Conservation (phyloP, 2,113 vertebrate species). For the Tragelaphus imberbis region DNA sequence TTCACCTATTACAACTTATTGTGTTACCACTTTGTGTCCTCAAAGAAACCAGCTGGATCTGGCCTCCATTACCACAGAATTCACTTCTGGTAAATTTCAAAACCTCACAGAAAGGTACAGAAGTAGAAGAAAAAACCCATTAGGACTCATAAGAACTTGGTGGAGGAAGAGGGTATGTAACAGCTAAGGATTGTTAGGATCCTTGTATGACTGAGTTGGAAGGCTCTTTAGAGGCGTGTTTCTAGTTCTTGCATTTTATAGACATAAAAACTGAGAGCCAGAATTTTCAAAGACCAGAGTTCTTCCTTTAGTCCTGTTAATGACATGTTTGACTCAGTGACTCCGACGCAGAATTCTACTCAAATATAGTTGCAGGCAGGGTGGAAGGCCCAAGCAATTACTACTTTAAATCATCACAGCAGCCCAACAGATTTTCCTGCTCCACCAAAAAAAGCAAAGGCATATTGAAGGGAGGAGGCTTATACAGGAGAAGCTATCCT, state of each 20-base stretch:
- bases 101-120: neutral
- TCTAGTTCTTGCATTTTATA: neutral
- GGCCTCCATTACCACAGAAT: neutral
- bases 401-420: neutral
- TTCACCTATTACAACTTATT: neutral
- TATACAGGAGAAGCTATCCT: neutral
- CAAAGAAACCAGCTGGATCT: neutral
- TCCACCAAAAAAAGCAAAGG: neutral
- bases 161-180: neutral
- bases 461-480: neutral
- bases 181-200: neutral
- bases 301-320: constrained; percentile 48
- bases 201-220: neutral
- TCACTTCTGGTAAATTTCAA: neutral
- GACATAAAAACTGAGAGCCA: neutral
- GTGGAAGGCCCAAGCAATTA: constrained; percentile 17
- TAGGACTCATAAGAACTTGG: neutral
- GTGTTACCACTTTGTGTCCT: neutral
- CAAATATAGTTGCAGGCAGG: neutral
- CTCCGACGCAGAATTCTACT: constrained; percentile 43
- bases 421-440: neutral
- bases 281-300: constrained; percentile 41
- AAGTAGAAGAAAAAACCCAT: neutral
- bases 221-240: neutral
- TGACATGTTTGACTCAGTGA: constrained; percentile 37